Base-by-base conservation (phyloP, 2,888 invertebrate genomes). In the Rhingia campestris region DNA sequence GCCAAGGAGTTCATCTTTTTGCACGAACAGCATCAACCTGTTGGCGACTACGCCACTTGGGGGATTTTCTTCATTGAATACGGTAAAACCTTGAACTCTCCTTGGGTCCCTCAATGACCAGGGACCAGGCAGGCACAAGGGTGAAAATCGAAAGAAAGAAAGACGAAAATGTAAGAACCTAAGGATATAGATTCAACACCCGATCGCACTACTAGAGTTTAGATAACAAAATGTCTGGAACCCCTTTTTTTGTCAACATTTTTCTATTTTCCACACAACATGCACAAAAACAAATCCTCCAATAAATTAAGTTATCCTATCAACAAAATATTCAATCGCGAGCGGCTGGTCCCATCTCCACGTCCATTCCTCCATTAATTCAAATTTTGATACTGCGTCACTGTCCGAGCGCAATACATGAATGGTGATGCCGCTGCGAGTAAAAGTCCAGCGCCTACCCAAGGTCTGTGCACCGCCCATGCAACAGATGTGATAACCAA, bases 391-490 rank as follows among this genome's bases (percentile, higher is more conserved):
- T 89, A 89, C 64, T 87, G 88, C 10, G 87, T 87, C 9, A 91
- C 86, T 59, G 89, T 89, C 37, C 90, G 88, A 1, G 92, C 92
- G 86, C 92, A 92, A 89, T 93, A 93, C 5, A 93, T 88, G 85
- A 93, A 92, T 4, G 93, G 93, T 41, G 92, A 93, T 47, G 92
- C 89, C 0, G 93, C 93, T 2, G 93, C 92, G 86, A 93, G 91
- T 39, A 93, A 87, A 32, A 93, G 88, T 6, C 92, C 92, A 74
- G 92, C 91, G 2, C 92, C 93, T 45, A 93, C 89, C 91, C 93
- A 91, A 6, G 93, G 93, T 63, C 93, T 90, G 87, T 93, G 92
- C 41, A 92, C 86, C 14, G 92, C 90, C 93, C 93, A 93, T 7
- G 93, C 92, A 12, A 92, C 88, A 2, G 93, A 92, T 7, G 93